Evolutionary conservation across 1,140 invertebrate genomes (phyloP).

Genomic region (Apolygus lucorum): DNA sequence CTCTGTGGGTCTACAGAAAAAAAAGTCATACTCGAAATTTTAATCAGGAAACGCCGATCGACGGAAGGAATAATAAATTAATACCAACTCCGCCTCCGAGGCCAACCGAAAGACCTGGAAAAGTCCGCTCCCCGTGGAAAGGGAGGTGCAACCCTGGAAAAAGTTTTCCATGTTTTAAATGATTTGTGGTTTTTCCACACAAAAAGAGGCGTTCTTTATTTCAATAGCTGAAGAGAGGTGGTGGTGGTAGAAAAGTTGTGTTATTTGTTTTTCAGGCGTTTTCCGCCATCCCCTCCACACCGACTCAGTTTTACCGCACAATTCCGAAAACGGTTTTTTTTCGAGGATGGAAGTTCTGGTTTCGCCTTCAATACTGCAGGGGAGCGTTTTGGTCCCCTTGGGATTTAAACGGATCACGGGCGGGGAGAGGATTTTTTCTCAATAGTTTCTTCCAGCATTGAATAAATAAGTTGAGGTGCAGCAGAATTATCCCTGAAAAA

Average conservation of each 20-base stretch:
- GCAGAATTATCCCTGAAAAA: no score
- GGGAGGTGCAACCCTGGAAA: neutral
- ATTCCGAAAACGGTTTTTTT: no score
- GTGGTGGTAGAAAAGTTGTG: neutral
- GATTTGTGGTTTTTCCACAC: neutral
- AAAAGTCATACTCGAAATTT: neutral
- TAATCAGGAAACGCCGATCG: neutral
- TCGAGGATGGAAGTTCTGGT: no score
- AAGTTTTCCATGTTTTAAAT: neutral
- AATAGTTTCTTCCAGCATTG: neutral
- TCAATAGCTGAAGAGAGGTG: neutral
- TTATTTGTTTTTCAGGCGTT: neutral
- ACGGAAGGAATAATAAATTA: neutral
- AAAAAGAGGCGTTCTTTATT: neutral
- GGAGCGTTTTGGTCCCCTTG: neutral
- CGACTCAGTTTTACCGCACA: no score
- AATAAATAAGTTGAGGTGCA: no score
- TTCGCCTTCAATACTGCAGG: neutral
- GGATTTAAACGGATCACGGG: neutral
- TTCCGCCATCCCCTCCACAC: neutral
- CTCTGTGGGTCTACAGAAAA: neutral
- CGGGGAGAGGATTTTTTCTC: neutral
- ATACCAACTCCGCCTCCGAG: no score
- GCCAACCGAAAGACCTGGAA: no score
- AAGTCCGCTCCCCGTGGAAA: neutral